Conservation (phyloP, 2,113 vertebrate genomes). For the Rhombomys opimus region DNA sequence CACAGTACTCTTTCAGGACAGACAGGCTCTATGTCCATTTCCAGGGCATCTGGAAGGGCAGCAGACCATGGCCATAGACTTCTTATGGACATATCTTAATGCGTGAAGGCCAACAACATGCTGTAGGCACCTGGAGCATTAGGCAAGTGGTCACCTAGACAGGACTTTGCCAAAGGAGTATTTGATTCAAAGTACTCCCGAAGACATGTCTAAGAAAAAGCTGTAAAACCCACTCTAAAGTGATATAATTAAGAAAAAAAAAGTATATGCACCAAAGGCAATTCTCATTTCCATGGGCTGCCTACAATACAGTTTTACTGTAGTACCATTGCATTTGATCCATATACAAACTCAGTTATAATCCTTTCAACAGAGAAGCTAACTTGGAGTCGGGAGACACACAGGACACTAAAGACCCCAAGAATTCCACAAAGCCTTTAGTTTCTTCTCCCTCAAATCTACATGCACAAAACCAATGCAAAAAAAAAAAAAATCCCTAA, state of each 20-base stretch:
- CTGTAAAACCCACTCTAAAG: neutral
- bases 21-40: neutral
- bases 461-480: slow-evolving; percentile 2
- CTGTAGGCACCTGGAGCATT: neutral
- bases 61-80: neutral
- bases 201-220: neutral
- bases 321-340: neutral
- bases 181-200: neutral
- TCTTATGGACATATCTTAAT: neutral
- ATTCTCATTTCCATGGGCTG: neutral
- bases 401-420: neutral
- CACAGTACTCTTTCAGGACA: neutral
- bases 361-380: neutral
- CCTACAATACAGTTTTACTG: neutral
- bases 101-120: neutral
- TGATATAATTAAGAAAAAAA: neutral
- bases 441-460: slow-evolving; percentile 50
- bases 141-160: neutral
- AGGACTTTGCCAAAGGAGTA: neutral
- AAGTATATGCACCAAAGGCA: neutral
- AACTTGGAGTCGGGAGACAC: neutral
- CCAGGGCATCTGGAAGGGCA: neutral
- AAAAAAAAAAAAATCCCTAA: neutral
- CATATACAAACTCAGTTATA: neutral
- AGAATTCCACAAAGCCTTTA: neutral